A percentile compares a stretch with the other conserved stretches of the same genome.
Evolutionary conservation across 2,113 vertebrate genomes (phyloP).

Genomic region (Nipponia nippon): DNA sequence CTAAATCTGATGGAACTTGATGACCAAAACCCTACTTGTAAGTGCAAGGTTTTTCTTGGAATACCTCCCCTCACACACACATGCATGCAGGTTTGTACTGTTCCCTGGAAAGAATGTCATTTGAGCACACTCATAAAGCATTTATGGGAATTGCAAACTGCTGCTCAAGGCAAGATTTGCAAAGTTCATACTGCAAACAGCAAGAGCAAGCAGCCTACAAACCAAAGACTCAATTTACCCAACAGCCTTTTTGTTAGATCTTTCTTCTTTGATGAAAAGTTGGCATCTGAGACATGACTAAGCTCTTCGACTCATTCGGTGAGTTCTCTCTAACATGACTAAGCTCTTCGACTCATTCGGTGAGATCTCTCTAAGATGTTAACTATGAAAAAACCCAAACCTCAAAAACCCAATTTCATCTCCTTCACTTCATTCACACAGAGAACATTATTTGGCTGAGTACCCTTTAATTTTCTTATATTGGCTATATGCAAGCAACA

Average conservation of each 20-base stretch:
- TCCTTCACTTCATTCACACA: background rate
- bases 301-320: background rate
- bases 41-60: background rate
- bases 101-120: background rate
- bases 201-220: background rate
- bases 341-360: background rate
- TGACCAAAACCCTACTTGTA: background rate
- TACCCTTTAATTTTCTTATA: background rate
- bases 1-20: background rate
- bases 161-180: background rate
- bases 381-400: background rate
- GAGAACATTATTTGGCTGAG: background rate
- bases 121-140: background rate
- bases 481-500: background rate
- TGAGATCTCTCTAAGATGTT: background rate
- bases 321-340: background rate
- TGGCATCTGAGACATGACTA: background rate
- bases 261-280: background rate
- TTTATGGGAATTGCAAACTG: background rate
- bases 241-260: background rate
- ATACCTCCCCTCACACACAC: background rate
- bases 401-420: background rate
- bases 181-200: background rate
- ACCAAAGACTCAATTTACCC: background rate
- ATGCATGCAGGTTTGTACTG: fast-evolving